Evolutionary conservation across 2,113 vertebrate species (phyloP).

Genomic region (Todiramphus chloris): DNA sequence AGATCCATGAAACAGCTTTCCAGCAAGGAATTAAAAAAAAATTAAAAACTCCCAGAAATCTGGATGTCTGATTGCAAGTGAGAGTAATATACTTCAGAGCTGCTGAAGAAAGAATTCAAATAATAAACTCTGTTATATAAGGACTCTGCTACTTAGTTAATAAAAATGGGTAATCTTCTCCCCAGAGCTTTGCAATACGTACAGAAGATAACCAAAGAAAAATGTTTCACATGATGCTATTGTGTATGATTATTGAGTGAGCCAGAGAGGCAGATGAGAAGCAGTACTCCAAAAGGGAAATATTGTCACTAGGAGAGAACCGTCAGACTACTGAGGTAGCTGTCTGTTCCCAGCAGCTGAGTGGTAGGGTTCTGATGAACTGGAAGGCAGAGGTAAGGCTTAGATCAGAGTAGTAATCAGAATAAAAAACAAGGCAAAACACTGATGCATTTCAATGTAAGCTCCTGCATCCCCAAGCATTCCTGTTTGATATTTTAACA

Average conservation of each 20-base stretch:
- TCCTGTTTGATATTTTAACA: not conserved
- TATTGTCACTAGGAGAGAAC: not conserved
- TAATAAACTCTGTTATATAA: slow-evolving; percentile 8
- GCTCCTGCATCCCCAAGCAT: not conserved
- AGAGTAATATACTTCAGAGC: slow-evolving; percentile 12
- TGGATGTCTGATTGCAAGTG: slow-evolving; percentile 52
- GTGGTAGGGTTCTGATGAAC: not conserved
- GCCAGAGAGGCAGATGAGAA: not conserved
- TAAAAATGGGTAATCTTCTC: slow-evolving; percentile 39
- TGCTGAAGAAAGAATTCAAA: not conserved
- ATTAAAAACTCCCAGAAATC: slow-evolving; percentile 26
- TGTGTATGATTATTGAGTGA: not conserved
- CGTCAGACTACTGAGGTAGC: not conserved
- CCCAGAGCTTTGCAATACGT: slow-evolving; percentile 23
- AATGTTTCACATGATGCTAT: slow-evolving; percentile 23
- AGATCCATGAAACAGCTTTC: slow-evolving; percentile 46
- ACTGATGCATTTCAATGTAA: not conserved
- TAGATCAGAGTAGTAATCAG: not conserved
- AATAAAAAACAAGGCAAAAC: not conserved
- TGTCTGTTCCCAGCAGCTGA: not conserved
- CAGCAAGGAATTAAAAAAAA: slow-evolving; percentile 39
- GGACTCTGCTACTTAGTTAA: slow-evolving; percentile 13
- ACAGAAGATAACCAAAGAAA: slow-evolving; percentile 35
- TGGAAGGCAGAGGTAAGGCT: not conserved
- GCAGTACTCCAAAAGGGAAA: not conserved